phyloP scores from a whole-genome alignment of 1,140 invertebrate genomes.

The Drosophila insularis region DNA sequence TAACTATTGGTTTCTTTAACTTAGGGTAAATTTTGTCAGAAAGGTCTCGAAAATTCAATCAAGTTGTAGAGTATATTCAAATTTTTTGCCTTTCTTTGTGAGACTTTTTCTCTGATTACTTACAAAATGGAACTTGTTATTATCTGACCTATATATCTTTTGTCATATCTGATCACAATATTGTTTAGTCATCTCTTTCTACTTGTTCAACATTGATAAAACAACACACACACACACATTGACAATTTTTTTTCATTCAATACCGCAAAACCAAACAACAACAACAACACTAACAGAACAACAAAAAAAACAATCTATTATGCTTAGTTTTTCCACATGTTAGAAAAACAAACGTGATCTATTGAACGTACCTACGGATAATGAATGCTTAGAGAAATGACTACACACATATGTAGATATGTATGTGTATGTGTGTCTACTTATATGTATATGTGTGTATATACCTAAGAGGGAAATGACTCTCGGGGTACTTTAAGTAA shows the following conservation, averaged over 20 bases:
- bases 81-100: too few species aligned
- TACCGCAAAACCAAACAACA: constrained; percentile 2
- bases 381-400: constrained; percentile 1
- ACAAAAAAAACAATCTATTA: constrained; percentile 34
- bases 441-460: not conserved
- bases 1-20: too few species aligned
- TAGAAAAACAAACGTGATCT: constrained; percentile 15
- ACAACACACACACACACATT: not conserved
- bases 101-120: too few species aligned
- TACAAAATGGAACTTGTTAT: not conserved
- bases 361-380: constrained; percentile 26
- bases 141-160: constrained; percentile 31
- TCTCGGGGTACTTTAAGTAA: not conserved
- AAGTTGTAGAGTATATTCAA: too few species aligned
- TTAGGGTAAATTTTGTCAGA: too few species aligned
- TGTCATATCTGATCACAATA: not conserved
- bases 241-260: constrained; percentile 22
- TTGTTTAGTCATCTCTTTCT: constrained; percentile 24
- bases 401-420: constrained; percentile 16
- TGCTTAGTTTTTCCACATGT: constrained; percentile 27
- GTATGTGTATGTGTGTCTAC: not conserved
- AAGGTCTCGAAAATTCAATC: too few species aligned
- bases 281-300: not conserved
- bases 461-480: constrained; percentile 28
- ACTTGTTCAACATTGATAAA: constrained; percentile 24